Evolutionary conservation across 2,888 invertebrate genomes (phyloP), one percentile per base, ranked within the genome.

Genomic region (Eucriotettix oculatus): DNA sequence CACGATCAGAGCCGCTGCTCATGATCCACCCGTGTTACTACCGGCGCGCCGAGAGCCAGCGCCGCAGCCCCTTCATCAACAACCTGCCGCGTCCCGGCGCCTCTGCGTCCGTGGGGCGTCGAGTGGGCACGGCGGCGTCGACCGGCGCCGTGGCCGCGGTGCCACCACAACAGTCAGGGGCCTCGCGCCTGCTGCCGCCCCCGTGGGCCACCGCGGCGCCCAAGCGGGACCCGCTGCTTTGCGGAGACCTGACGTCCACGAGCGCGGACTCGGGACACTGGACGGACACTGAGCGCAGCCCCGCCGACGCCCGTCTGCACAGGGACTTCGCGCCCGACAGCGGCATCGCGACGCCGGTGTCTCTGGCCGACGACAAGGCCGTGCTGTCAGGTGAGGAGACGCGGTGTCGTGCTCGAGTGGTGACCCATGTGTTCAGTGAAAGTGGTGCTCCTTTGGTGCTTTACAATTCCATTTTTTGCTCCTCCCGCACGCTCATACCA

Each of bases 11-110:
- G 74, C 90, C 90, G 59, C 79, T 90, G 71, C 81, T 90, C 69
- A 90, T 90, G 89, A 90, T 90, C 72, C 90, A 90, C 77, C 90
- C 90, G 58, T 88, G 89, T 71, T 90, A 90, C 75, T 90, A 90
- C 78, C 81, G 90, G 68, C 86, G 89, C 75, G 88, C 89, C 76
- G 89, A 90, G 72, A 86, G 86, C 69, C 86, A 88, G 72, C 79
- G 87, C 67, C 81, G 88, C 64, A 87, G 87, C 71, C 87, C 87
- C 56, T 89, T 89, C 74, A 85, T 89, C 66, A 90, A 89, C 76
- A 89, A 90, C 75, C 80, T 89, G 74, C 65, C 65, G 17, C 57
- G 56, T 12, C 40, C 62, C 42, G 16, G 56, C 14, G 56, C 60
- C 29, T 16, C 57, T 10, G 60, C 58, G 10, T 43, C 57, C 40